phyloP scores from a whole-genome alignment of 2,888 invertebrate genomes.

The Sipunculus nudus region DNA sequence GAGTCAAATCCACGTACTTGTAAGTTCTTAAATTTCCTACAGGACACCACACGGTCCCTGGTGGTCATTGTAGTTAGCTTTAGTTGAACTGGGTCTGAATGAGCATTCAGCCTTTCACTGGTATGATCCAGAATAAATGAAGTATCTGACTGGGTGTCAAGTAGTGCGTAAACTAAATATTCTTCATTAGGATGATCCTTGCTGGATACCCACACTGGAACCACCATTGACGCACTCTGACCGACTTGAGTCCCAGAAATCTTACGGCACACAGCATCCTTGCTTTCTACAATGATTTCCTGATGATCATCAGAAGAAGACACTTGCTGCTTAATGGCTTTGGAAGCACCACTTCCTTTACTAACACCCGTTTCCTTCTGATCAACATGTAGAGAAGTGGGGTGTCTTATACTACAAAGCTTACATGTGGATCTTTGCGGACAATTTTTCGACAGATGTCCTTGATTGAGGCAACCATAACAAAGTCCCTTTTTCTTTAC shows the following conservation, averaged over 20 bases:
- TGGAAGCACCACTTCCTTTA: too few species aligned
- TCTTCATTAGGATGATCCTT: constrained; percentile 24
- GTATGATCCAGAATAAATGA: constrained; percentile 29
- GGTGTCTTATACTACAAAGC: constrained; percentile 31
- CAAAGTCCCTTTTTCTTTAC: constrained; percentile 30
- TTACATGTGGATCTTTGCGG: constrained; percentile 22
- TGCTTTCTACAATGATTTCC: not conserved
- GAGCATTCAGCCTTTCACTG: constrained; percentile 10
- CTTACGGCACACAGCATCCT: not conserved
- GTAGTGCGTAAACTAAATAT: constrained; percentile 37
- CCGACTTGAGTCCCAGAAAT: not conserved
- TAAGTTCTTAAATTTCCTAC: constrained; percentile 20
- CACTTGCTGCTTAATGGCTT: too few species aligned
- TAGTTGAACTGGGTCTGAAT: constrained; percentile 16
- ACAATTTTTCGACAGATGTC: constrained; percentile 39
- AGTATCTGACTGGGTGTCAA: constrained; percentile 41
- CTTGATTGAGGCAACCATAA: constrained; percentile 37
- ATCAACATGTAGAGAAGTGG: constrained; percentile 33
- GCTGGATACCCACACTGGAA: constrained; percentile 36
- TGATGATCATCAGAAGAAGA: too few species aligned
- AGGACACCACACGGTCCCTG: not conserved
- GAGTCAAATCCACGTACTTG: constrained; percentile 23
- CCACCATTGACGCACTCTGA: constrained; percentile 22
- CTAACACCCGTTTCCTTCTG: not conserved
- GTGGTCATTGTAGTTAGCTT: constrained; percentile 35